Conservation (phyloP, 1,140 invertebrate species). For the Steinernema khuongi region DNA sequence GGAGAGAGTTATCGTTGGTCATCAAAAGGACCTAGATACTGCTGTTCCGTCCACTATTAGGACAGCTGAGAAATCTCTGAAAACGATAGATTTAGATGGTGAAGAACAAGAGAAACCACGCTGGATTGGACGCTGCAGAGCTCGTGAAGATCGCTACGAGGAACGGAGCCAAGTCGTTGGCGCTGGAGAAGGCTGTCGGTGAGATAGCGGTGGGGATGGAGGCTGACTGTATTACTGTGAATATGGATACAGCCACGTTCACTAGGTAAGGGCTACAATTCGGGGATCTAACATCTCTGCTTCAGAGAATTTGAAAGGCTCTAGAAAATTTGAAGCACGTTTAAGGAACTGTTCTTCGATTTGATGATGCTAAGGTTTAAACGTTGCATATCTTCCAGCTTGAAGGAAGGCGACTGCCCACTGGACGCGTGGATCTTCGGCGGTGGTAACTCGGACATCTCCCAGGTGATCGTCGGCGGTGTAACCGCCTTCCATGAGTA, state of each 20-base stretch:
- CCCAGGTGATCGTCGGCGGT: not conserved
- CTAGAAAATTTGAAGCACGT: too few relatives aligned
- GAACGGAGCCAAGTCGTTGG: slow-evolving; percentile 49
- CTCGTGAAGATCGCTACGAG: slow-evolving; percentile 44
- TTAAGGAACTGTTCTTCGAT: too few relatives aligned
- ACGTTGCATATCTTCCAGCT: not conserved
- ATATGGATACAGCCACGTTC: not conserved
- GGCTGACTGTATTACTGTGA: not conserved
- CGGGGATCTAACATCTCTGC: too few relatives aligned
- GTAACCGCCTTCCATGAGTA: too few relatives aligned
- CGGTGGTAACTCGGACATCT: not conserved
- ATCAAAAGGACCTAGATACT: not conserved
- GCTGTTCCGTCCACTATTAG: slow-evolving; percentile 9
- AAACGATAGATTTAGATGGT: slow-evolving; percentile 49
- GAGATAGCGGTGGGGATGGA: slow-evolving; percentile 29
- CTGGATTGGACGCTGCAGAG: slow-evolving; percentile 40
- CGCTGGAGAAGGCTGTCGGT: slow-evolving; percentile 34
- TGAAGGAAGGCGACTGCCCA: not conserved
- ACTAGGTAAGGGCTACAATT: not conserved
- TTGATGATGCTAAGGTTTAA: too few relatives aligned
- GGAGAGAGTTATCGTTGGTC: not conserved
- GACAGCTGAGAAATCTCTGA: not conserved
- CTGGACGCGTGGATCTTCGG: not conserved
- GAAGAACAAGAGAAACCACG: slow-evolving; percentile 45
- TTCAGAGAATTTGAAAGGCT: not conserved